A percentile compares a stretch with the other conserved stretches of the same genome.
phyloP scores from a whole-genome alignment of 1,140 invertebrate genomes.

The Scaptomyza pallida region DNA sequence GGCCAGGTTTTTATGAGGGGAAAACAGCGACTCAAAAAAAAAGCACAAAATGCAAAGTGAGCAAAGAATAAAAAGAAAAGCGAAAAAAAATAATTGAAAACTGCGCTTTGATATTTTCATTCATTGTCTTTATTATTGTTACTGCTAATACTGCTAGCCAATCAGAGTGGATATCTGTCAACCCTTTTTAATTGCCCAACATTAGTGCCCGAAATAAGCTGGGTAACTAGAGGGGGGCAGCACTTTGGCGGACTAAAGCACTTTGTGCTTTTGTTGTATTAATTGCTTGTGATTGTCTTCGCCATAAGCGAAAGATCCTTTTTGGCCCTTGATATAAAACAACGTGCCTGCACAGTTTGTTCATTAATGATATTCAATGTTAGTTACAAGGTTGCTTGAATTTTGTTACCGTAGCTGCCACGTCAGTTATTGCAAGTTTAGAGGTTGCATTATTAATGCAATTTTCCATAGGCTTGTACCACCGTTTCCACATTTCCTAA shows the following conservation, averaged over 20 bases:
- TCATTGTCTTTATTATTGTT: constrained; percentile 17
- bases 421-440: constrained; percentile 33
- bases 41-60: neutral
- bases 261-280: constrained; percentile 19
- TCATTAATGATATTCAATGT: constrained; percentile 25
- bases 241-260: neutral
- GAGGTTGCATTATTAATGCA: constrained; percentile 38
- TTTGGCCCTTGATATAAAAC: constrained; percentile 3
- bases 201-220: constrained; percentile 45
- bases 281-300: constrained; percentile 39
- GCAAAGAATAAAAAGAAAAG: neutral
- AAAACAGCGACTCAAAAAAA: neutral
- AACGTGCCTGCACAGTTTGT: neutral
- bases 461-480: neutral
- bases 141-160: constrained; percentile 13
- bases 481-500: neutral
- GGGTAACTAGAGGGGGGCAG: neutral
- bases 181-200: constrained; percentile 70
- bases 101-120: constrained; percentile 16
- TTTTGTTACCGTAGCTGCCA: neutral
- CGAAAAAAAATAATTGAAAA: neutral
- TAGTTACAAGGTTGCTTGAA: constrained; percentile 23
- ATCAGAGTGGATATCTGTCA: constrained; percentile 30
- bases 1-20: neutral
- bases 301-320: constrained; percentile 14